Evolutionary conservation across 2,797 vertebrate species (phyloP).

Genomic region (Tauraco hartlaubi): DNA sequence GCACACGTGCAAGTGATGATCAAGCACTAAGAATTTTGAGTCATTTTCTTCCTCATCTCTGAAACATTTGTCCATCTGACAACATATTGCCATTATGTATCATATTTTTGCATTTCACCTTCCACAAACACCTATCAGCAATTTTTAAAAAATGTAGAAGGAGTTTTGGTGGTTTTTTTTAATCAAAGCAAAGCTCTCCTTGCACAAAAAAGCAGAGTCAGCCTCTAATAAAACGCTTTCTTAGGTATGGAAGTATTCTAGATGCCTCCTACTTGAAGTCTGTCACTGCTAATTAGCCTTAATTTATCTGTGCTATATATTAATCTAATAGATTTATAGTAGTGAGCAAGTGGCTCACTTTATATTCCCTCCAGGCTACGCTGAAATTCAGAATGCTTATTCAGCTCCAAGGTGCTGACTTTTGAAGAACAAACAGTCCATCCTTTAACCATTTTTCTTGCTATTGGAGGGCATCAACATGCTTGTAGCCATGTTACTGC

Average conservation of each 20-base stretch:
- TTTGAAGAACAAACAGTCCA: background rate
- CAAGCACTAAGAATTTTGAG: background rate
- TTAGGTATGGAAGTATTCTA: background rate
- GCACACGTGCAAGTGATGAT: accelerated
- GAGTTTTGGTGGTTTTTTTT: background rate
- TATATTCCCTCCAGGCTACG: background rate
- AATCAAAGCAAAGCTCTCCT: background rate
- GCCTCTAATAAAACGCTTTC: background rate
- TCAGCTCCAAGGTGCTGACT: background rate
- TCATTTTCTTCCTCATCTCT: background rate
- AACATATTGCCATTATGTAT: background rate
- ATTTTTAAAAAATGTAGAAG: background rate
- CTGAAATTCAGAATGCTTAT: background rate
- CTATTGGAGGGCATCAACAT: background rate
- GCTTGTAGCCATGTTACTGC: background rate
- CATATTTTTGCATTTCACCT: background rate
- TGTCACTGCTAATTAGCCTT: background rate
- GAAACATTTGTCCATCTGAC: background rate
- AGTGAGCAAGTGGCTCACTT: background rate
- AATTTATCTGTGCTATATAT: background rate
- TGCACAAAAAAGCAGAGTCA: background rate
- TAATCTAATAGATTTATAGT: background rate
- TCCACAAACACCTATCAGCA: background rate
- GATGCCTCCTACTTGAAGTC: background rate
- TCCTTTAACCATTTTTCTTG: background rate